phyloP scores from a whole-genome alignment of 2,888 invertebrate genomes.

The Cheilosia impressa region DNA sequence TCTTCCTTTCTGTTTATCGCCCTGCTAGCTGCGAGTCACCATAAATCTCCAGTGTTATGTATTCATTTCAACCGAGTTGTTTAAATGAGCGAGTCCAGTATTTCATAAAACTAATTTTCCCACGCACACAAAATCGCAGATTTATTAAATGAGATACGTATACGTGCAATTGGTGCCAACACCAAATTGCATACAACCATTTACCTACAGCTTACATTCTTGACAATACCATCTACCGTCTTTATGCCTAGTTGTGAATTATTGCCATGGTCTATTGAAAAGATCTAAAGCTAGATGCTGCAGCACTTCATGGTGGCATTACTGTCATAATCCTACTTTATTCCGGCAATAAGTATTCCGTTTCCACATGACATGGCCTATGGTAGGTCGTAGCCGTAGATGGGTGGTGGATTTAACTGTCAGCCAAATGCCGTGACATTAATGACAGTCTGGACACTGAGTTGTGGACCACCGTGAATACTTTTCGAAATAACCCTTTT shows the following conservation, averaged over 20 bases:
- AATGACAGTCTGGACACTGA: not conserved
- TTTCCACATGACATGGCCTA: not conserved
- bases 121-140: no score
- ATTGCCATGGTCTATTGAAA: not conserved
- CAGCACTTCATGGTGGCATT: not conserved
- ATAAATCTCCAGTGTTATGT: no score
- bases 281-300: not conserved
- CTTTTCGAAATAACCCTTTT: not conserved
- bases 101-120: no score
- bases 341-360: not conserved
- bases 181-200: not conserved
- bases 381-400: not conserved
- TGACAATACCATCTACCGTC: not conserved
- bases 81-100: no score
- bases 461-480: not conserved
- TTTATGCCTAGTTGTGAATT: not conserved
- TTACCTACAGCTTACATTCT: not conserved
- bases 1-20: no score
- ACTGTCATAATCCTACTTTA: conserved; percentile 4
- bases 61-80: no score
- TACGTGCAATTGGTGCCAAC: not conserved
- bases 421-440: not conserved
- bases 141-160: no score
- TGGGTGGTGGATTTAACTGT: not conserved
- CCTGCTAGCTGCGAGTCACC: no score